Conservation (phyloP, 64 coral and sea anemone genomes). For the Porites australiensis region DNA sequence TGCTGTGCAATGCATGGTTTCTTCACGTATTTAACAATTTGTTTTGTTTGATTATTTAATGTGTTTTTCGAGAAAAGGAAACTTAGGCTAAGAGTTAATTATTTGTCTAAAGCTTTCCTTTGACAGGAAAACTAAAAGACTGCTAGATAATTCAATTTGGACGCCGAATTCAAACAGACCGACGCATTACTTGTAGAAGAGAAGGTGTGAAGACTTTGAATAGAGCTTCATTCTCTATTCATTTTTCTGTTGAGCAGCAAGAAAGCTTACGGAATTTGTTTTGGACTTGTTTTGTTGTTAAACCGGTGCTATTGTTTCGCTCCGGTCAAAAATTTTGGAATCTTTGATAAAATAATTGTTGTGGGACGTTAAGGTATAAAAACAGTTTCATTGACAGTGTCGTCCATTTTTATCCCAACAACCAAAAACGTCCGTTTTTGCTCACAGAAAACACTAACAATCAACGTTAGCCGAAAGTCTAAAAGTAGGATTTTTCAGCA, state of each 20-base stretch:
- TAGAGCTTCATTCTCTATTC: conserved; percentile 1
- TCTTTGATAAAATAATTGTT: not conserved
- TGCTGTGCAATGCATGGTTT: not conserved
- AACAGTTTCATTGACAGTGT: too few relatives aligned
- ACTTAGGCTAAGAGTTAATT: not conserved
- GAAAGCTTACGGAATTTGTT: conserved; percentile 4
- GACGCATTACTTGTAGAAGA: not conserved
- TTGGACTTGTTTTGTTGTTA: not conserved
- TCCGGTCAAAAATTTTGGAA: not conserved
- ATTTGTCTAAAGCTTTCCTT: not conserved
- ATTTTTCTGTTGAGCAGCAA: conserved; percentile 14
- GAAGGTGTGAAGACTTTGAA: conserved; percentile 15
- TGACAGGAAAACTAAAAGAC: not conserved
- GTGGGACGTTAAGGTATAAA: not conserved
- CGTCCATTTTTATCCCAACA: not conserved
- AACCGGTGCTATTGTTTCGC: not conserved
- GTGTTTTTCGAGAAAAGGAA: conserved; percentile 20
- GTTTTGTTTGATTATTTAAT: conserved; percentile 16
- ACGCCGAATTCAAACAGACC: conserved; percentile 5
- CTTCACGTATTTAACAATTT: not conserved
- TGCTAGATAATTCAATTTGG: conserved; percentile 48
- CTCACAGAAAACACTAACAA: not conserved
- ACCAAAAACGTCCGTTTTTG: not conserved
- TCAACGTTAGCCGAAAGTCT: not conserved
- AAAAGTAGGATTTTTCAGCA: not conserved